Base-by-base conservation (phyloP, 2,888 invertebrate genomes). In the Girardia tigrina region DNA sequence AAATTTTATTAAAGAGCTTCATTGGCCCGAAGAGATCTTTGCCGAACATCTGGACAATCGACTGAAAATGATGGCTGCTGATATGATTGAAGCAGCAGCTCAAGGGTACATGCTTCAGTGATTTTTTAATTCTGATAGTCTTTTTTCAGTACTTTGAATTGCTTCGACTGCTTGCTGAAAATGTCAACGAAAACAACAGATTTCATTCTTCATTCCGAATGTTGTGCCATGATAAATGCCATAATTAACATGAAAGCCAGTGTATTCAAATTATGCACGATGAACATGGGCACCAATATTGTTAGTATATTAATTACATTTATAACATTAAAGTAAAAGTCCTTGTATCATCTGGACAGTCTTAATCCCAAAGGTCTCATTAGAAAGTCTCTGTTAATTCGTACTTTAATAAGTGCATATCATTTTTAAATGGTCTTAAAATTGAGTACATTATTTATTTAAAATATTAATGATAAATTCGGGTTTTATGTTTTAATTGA, bases 201-300 rank as follows among this genome's bases (percentile, higher is more conserved):
- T 86, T 98, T 95, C 86, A 91, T 94, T 81, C 89, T 97, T 80
- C 95, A 94, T 1, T 90, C 92, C 29, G 98, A 98, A 87, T 92
- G 95, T 86, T 97, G 97, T 85, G 94, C 94, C 28, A 97, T 97
- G 97, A 92, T 97, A 81, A 98, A 98, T 86, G 95, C 97, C 79
- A 92, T 97, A 79, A 88, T 97, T 80, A 95, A 97, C 79, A 82
- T 83, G 79, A 84, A 84, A 79, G 82, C 81, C 77, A 82, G 83
- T 81, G 82, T 82, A 26, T 76, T 76, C 42, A 76, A 76, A 28
- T 71, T 76, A 1, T 76, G 77, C 71, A 76, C 77, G 1, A 76
- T 77, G 77, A 77, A 77, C 6, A 73, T 75, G 23, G 77, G 77
- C 14, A 70, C 56, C 14, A 76, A 76, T 69, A 76, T 76, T 28